Base-by-base conservation (phyloP, 1,140 invertebrate genomes). In the Bilobella aurantiaca region DNA sequence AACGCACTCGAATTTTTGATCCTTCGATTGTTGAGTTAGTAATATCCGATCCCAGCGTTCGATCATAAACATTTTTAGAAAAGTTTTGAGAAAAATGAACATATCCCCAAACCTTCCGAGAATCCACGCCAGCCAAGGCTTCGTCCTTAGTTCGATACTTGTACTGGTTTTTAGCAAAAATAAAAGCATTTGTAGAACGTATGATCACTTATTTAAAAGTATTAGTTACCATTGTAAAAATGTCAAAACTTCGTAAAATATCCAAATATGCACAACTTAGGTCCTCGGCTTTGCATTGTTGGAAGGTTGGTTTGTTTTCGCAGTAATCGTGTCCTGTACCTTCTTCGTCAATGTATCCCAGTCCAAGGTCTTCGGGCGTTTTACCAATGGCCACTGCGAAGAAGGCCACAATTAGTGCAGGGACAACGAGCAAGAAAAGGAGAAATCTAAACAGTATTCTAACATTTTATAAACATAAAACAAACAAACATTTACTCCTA, bases 401-500 rank as follows among this genome's bases (percentile, higher is more conserved):
- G n/a, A 62, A 23, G 12, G 49, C 47, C 2, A 66, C 60, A 29
- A 56, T 42, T 0, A 53, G 34, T 3, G 65, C 88, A 34, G 93
- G 93, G 71, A 96, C 78, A 18, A 88, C 86, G 74, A 96, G 91
- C 74, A 96, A 91, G 79, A 96, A 96, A 66, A 90, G 78, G 84
- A 93, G 89, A n/a, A 93, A 86, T 49, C 49, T 53, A 23, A 53
- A 42, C 8, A 12, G 37, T n/a, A n/a, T n/a, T n/a, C n/a, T n/a
- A 42, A 42, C 8, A 42, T 12, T 42, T 8, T n/a, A 42, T 12
- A 42, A 42, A 42, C 8, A 42, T 12, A 42, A 42, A 42, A 42
- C 8, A 12, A 42, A n/a, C 8, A 42, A 42, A 42, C 8, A n/a
- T 42, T n/a, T n/a, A n/a, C n/a, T n/a, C n/a, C n/a, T n/a, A n/a